phyloP scores from a whole-genome alignment of 1,140 invertebrate genomes.

The Drosophila sp. region DNA sequence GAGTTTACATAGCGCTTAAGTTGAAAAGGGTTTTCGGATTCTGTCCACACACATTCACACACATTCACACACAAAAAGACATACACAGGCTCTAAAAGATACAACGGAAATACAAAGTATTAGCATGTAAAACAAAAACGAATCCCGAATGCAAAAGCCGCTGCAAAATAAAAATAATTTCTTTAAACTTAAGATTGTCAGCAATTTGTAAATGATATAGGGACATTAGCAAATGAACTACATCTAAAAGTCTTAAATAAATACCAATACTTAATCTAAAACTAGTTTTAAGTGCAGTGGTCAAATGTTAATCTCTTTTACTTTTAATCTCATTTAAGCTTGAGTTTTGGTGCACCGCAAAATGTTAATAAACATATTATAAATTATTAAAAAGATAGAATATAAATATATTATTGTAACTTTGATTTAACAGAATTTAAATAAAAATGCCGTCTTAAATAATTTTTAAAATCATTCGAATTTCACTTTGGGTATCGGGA shows the following conservation, averaged over 20 bases:
- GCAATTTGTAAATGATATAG: constrained; percentile 30
- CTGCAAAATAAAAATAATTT: constrained; percentile 10
- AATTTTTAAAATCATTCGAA: constrained; percentile 12
- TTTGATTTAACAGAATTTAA: constrained; percentile 60
- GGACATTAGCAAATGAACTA: constrained; percentile 18
- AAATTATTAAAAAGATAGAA: constrained; percentile 11
- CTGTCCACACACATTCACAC: constrained; percentile 6
- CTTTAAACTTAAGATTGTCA: constrained; percentile 24
- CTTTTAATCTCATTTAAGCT: constrained; percentile 50
- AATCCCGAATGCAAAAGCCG: constrained; percentile 12
- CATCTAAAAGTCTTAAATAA: constrained; percentile 8
- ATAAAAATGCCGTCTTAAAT: constrained; percentile 76
- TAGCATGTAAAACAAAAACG: constrained; percentile 65
- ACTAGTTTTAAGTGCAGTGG: constrained; percentile 31
- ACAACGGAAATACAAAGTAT: constrained; percentile 81
- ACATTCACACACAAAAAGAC: neutral
- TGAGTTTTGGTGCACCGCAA: constrained; percentile 63
- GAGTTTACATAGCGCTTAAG: constrained; percentile 61
- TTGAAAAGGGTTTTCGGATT: constrained; percentile 22
- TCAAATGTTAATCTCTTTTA: constrained; percentile 40
- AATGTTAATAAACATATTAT: constrained; percentile 55
- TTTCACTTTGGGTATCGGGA: neutral
- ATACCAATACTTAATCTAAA: constrained; percentile 20
- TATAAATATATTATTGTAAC: constrained; percentile 47
- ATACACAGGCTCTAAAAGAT: constrained; percentile 29